Conservation (phyloP, 2,797 vertebrate species). For the Hoplostethus atlanticus region DNA sequence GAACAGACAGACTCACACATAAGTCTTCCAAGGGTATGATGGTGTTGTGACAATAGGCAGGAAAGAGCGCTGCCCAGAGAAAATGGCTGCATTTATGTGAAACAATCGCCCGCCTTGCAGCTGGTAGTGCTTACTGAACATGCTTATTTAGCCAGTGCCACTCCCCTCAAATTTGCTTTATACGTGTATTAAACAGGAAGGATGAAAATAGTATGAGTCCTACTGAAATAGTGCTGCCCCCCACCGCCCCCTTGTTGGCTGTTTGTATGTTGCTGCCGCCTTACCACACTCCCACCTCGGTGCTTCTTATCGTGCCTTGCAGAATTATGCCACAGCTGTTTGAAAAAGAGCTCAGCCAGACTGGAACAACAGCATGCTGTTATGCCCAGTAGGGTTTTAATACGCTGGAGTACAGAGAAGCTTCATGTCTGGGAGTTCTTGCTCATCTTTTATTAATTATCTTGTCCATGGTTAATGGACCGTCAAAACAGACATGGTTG, state of each 20-base stretch:
- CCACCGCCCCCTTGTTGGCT: neutral
- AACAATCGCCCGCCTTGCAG: conserved; percentile 54
- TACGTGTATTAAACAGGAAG: conserved; percentile 59
- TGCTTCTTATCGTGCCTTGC: neutral
- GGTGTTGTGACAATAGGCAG: conserved; percentile 37
- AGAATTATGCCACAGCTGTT: conserved; percentile 7
- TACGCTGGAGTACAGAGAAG: conserved; percentile 32
- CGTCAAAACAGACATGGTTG: conserved; percentile 27
- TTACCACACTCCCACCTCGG: neutral
- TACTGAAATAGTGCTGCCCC: neutral
- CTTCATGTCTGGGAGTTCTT: conserved; percentile 37
- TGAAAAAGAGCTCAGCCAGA: conserved; percentile 14
- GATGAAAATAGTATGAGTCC: conserved; percentile 39
- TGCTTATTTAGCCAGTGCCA: conserved; percentile 56
- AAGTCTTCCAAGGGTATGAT: conserved; percentile 31
- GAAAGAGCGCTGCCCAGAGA: conserved; percentile 39
- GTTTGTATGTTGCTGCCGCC: neutral
- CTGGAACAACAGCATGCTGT: conserved; percentile 22
- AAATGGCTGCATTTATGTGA: conserved; percentile 56
- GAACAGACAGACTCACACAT: conserved; percentile 29
- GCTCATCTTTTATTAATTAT: conserved; percentile 58
- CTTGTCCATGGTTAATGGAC: conserved; percentile 42
- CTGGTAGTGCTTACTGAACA: conserved; percentile 47
- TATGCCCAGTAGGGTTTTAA: conserved; percentile 15
- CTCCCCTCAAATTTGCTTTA: conserved; percentile 56